Conservation (phyloP, 2,797 vertebrate species). For the Myripristis jacobus region DNA sequence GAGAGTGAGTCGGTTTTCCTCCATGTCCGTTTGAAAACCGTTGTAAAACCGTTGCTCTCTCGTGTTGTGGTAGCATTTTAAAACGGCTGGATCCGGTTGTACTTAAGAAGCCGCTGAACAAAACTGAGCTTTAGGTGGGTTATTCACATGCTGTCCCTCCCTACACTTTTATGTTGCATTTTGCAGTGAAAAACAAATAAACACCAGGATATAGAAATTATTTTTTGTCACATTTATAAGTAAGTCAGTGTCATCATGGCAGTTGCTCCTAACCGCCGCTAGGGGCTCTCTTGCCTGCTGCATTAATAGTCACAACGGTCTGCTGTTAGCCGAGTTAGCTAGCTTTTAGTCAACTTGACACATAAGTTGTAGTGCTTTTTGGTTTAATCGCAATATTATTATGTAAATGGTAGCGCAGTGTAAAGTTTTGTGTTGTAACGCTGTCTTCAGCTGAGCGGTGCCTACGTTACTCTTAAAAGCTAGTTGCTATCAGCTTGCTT, state of each 20-base stretch:
- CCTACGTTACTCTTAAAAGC: background rate
- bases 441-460: background rate
- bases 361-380: background rate
- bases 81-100: slow-evolving; percentile 24
- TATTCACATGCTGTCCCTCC: background rate
- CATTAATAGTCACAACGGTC: slow-evolving; percentile 9
- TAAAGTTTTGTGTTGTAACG: background rate
- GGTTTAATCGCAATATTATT: background rate
- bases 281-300: slow-evolving; percentile 38
- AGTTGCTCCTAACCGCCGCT: background rate
- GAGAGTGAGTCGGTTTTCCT: background rate
- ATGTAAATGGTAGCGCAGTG: background rate
- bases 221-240: background rate
- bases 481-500: background rate
- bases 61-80: slow-evolving; percentile 36
- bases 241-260: background rate
- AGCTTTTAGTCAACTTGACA: background rate
- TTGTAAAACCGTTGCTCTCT: slow-evolving; percentile 21
- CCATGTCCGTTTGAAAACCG: slow-evolving; percentile 1
- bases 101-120: slow-evolving; percentile 38
- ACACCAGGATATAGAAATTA: background rate
- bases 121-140: slow-evolving; percentile 30
- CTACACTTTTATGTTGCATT: background rate
- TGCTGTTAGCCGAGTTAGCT: background rate
- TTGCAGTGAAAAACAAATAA: background rate